Evolutionary conservation across 2,797 vertebrate species (phyloP).

Genomic region (Todus mexicanus): DNA sequence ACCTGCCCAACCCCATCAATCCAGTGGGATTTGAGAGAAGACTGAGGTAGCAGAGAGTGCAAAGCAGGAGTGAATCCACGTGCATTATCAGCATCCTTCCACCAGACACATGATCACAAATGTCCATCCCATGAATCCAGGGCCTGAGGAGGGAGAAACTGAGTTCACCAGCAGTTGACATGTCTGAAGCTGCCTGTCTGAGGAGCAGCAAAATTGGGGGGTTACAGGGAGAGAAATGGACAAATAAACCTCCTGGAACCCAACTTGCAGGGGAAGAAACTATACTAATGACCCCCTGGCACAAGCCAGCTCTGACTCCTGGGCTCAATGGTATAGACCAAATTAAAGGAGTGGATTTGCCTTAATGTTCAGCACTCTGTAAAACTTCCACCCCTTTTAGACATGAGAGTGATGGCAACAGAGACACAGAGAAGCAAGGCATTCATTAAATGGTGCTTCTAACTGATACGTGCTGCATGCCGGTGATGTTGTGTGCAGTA

Average conservation of each 20-base stretch:
- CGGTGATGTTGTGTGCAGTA: fast-evolving
- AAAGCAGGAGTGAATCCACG: no score
- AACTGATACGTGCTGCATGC: neutral
- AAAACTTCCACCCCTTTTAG: neutral
- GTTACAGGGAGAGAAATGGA: neutral
- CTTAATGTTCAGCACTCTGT: neutral
- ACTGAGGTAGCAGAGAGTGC: no score
- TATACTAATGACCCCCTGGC: neutral
- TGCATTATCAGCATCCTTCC: no score
- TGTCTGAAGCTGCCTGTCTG: no score
- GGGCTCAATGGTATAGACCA: neutral
- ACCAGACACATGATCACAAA: no score
- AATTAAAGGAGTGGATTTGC: neutral
- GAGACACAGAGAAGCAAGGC: neutral
- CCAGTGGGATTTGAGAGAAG: no score
- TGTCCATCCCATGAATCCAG: no score
- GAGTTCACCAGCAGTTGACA: no score
- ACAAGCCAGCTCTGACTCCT: neutral
- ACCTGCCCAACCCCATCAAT: no score
- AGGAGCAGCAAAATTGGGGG: no score
- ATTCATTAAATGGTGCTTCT: neutral
- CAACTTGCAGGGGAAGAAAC: neutral
- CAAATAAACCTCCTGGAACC: neutral
- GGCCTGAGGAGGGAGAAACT: no score
- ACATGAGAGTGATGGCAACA: neutral